These are phyloP conservation scores for Plutella xylostella DNA, from an alignment of 2,888 invertebrate species.

Conservation along the genomic window DNA sequence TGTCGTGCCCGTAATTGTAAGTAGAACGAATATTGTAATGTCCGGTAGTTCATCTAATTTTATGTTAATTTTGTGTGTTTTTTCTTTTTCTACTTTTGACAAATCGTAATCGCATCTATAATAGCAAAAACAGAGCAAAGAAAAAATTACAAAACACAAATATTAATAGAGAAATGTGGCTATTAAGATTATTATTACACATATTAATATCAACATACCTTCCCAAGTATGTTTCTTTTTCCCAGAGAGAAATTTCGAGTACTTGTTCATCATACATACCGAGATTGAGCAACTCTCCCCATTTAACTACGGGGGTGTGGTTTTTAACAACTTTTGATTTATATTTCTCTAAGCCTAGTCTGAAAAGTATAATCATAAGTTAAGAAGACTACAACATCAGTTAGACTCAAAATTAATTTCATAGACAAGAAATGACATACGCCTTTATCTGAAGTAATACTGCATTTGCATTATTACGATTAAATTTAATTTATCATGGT, in stretches of 20 bases:
- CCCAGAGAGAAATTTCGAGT: slow-evolving; percentile 88
- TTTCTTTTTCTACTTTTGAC: slow-evolving; percentile 82
- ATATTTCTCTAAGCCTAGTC: slow-evolving; percentile 94
- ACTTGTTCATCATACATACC: slow-evolving; percentile 1
- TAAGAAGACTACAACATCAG: too few species aligned
- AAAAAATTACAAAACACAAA: too few species aligned
- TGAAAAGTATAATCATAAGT: slow-evolving; percentile 47
- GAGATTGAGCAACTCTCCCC: slow-evolving; percentile 87
- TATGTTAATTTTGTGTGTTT: slow-evolving; percentile 86
- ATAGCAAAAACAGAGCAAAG: slow-evolving; percentile 14
- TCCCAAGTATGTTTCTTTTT: slow-evolving; percentile 73
- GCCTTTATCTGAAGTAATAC: too few species aligned
- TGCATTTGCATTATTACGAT: background rate
- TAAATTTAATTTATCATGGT: background rate
- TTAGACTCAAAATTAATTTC: background rate
- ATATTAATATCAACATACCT: slow-evolving; percentile 57
- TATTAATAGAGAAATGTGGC: too few species aligned
- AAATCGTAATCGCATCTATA: slow-evolving; percentile 79
- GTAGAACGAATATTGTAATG: slow-evolving; percentile 78
- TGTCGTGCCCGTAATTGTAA: slow-evolving; percentile 93
- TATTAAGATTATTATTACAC: too few species aligned
- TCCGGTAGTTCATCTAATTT: slow-evolving; percentile 81
- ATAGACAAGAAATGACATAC: too few species aligned
- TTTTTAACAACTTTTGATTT: slow-evolving; percentile 88
- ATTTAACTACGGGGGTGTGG: slow-evolving; percentile 67